Evolutionary conservation across 2,113 vertebrate species (phyloP), one percentile per base, ranked within the genome.

Genomic region (Tragelaphus buxtoni): DNA sequence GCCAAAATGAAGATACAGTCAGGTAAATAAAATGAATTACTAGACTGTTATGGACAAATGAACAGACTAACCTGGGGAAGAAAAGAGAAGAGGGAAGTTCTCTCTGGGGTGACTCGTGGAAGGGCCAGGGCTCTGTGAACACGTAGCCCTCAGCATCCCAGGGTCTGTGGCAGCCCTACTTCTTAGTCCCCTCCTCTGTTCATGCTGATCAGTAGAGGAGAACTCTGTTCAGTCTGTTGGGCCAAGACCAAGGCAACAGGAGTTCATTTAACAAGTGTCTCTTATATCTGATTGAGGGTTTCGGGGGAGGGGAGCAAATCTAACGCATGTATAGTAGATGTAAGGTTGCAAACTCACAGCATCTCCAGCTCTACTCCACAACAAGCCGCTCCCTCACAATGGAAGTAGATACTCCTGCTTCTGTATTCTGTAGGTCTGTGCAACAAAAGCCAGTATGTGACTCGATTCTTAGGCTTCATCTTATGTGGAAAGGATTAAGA

Each of bases 301-400:
- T 22, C 24, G 47, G 18, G 47, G 47, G n/a, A n/a, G 18, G 13
- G 60, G 76, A 9, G 5, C 1, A 3, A 35, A 49, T n/a, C 55
- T 42, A 24, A 22, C 0, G 2, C 3, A 2, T 22, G 8, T 2
- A 1, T 0, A 32, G 24, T 5, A 45, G 2, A 51, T 12, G 28
- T 32, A 5, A 53, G 26, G 18, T 16, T 16, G 5, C 4, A 39
- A 61, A 18, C 28, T 11, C 32, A 55, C n/a, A 65, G 47, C 4
- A 8, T 7, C 49, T 5, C 49, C 35, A 55, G 28, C 49, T 53
- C 13, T 42, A 7, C 18, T 42, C 47, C 16, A 22, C n/a, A n/a
- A 24, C n/a, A 55, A 18, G 35, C 0, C 13, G 0, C 32, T 42
- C 76, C 26, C 1, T 39, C 20, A n/a, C n/a, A 16, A 3, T 2